Base-by-base conservation (phyloP, 2,113 vertebrate species). In the Junco hyemalis region DNA sequence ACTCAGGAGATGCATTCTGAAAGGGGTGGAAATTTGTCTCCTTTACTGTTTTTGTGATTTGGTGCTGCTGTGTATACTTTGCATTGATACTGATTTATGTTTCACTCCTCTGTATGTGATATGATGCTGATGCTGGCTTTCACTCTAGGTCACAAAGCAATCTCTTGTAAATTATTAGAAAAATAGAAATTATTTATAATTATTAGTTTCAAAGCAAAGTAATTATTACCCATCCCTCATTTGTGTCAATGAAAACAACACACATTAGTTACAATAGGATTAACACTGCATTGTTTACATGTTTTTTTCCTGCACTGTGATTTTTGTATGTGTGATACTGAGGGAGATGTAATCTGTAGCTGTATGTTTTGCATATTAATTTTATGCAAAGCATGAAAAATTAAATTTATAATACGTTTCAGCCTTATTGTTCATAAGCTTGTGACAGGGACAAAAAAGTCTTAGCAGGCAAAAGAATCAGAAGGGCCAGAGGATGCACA, bases 1-100 rank as follows among this genome's bases (percentile, higher is more conserved):
- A 14, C 36, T 81, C 42, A 64, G 50, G 44, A 83, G 90, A 91
- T 35, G 48, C 53, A 65, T 72, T 84, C 65, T 81, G 80, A 45
- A 33, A 44, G 29, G 29, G n/a, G 26, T 78, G 40, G 72, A 59
- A 56, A 93, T 84, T 95, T 80, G 36, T 79, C 69, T 91, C 15
- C 80, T 50, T 87, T 81, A 59, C n/a, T 50, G 15, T 50, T 96
- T 91, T 66, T 79, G 53, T 95, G 54, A 92, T 94, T 85, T 96
- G 42, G 64, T 88, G 57, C 23, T 71, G 48, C 90, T 93, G 84
- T 66, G 25, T 64, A 60, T 61, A 47, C 33, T 93, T 97, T 88
- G 38, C 11, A 35, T 97, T 85, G 81, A 36, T 87, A 66, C 40
- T 94, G 61, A 96, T 95, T 63, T 84, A 81, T 54, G 64, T 95